Evolutionary conservation across 2,888 invertebrate genomes (phyloP).

Genomic region (Endotricha flammealis): DNA sequence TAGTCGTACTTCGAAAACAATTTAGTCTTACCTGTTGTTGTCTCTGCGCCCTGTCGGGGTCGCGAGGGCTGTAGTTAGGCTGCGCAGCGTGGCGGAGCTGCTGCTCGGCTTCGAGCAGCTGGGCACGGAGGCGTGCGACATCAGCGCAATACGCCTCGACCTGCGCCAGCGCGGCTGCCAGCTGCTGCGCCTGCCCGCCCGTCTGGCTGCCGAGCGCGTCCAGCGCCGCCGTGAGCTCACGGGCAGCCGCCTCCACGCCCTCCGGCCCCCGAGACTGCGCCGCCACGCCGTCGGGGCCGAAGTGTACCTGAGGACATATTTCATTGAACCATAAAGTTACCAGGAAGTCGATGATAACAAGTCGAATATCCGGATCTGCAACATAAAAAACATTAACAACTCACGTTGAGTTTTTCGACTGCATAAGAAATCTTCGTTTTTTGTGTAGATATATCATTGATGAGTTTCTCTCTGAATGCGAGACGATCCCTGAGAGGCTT

Average conservation of each 20-base stretch:
- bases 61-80: slow-evolving; percentile 89
- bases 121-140: slow-evolving; percentile 89
- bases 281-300: slow-evolving; percentile 91
- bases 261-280: slow-evolving; percentile 83
- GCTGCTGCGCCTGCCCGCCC: slow-evolving; percentile 80
- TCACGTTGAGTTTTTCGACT: slow-evolving; percentile 93
- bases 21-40: slow-evolving; percentile 90
- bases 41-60: slow-evolving; percentile 87
- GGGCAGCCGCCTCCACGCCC: slow-evolving; percentile 84
- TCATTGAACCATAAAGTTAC: not conserved
- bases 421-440: slow-evolving; percentile 93
- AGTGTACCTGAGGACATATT: slow-evolving; percentile 83
- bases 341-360: not conserved
- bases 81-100: slow-evolving; percentile 89
- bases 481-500: slow-evolving; percentile 93
- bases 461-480: slow-evolving; percentile 89
- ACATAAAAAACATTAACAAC: slow-evolving; percentile 25
- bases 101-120: slow-evolving; percentile 92
- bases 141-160: slow-evolving; percentile 93
- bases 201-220: slow-evolving; percentile 81
- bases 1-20: slow-evolving; percentile 12
- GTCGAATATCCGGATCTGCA: slow-evolving; percentile 2
- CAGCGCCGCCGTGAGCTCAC: slow-evolving; percentile 83
- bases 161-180: slow-evolving; percentile 88
- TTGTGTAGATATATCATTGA: slow-evolving; percentile 92